Evolutionary conservation across 2,797 vertebrate species (phyloP).

Genomic region (Takifugu rubripes): DNA sequence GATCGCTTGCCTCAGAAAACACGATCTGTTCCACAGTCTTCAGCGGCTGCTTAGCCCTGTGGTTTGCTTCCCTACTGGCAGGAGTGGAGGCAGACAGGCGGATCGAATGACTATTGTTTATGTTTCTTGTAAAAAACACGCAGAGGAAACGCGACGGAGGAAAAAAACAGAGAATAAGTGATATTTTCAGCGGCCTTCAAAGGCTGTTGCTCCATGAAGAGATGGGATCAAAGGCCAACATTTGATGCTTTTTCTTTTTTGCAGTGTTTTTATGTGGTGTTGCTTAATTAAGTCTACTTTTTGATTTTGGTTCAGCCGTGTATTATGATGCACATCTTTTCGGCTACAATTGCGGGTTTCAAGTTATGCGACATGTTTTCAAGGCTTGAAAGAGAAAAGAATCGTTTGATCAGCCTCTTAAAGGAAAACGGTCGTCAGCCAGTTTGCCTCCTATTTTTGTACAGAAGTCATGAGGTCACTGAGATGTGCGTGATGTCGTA

Average conservation of each 20-base stretch:
- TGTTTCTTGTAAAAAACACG: slow-evolving; percentile 65
- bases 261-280: slow-evolving; percentile 56
- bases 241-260: slow-evolving; percentile 51
- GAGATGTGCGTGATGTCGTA: background rate
- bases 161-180: slow-evolving; percentile 54
- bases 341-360: slow-evolving; percentile 50
- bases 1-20: slow-evolving; percentile 76
- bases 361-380: slow-evolving; percentile 50
- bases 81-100: slow-evolving; percentile 52
- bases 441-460: background rate
- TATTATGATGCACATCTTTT: slow-evolving; percentile 32
- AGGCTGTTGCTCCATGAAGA: slow-evolving; percentile 53
- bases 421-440: background rate
- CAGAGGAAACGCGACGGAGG: slow-evolving; percentile 33
- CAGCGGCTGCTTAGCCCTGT: slow-evolving; percentile 46
- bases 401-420: slow-evolving; percentile 31
- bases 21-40: slow-evolving; percentile 64
- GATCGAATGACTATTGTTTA: slow-evolving; percentile 72
- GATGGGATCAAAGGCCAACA: slow-evolving; percentile 66
- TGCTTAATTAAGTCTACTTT: slow-evolving; percentile 43
- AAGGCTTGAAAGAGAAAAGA: slow-evolving; percentile 25
- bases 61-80: slow-evolving; percentile 62
- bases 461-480: background rate
- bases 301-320: slow-evolving; percentile 37
- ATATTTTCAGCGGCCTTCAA: slow-evolving; percentile 69